Conservation (phyloP, 2,888 invertebrate species). For the Melieria picta region DNA sequence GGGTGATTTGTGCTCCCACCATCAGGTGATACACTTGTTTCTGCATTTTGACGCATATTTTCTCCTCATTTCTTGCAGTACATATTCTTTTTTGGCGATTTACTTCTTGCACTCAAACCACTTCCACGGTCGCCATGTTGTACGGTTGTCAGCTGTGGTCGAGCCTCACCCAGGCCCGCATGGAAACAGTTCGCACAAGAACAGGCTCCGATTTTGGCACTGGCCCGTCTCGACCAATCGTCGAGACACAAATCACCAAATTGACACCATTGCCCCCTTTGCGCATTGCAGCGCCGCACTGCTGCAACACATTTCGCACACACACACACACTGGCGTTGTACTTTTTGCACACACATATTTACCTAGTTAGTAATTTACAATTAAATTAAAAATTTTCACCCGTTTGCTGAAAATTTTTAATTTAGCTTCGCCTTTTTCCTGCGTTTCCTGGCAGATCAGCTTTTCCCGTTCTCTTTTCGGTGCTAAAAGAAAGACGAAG, state of each 20-base stretch:
- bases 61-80: not conserved
- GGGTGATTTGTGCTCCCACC: not conserved
- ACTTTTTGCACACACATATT: slow-evolving; percentile 18
- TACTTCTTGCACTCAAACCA: too few species aligned
- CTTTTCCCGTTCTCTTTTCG: slow-evolving; percentile 33
- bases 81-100: not conserved
- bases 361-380: slow-evolving; percentile 44
- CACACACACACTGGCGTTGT: not conserved
- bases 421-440: slow-evolving; percentile 37
- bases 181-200: not conserved
- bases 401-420: slow-evolving; percentile 37
- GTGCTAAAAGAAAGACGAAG: slow-evolving; percentile 28
- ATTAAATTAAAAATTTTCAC: slow-evolving; percentile 43
- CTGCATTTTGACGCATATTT: not conserved
- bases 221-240: slow-evolving; percentile 38
- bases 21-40: not conserved
- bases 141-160: not conserved
- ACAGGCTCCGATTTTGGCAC: too few species aligned
- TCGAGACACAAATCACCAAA: slow-evolving; percentile 41
- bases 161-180: slow-evolving; percentile 1
- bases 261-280: slow-evolving; percentile 18
- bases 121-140: too few species aligned
- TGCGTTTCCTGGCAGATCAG: slow-evolving; percentile 21
- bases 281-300: slow-evolving; percentile 19
- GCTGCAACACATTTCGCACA: not conserved